Base-by-base conservation (phyloP, 2,113 vertebrate genomes). In the Urocynchramus pylzowi region DNA sequence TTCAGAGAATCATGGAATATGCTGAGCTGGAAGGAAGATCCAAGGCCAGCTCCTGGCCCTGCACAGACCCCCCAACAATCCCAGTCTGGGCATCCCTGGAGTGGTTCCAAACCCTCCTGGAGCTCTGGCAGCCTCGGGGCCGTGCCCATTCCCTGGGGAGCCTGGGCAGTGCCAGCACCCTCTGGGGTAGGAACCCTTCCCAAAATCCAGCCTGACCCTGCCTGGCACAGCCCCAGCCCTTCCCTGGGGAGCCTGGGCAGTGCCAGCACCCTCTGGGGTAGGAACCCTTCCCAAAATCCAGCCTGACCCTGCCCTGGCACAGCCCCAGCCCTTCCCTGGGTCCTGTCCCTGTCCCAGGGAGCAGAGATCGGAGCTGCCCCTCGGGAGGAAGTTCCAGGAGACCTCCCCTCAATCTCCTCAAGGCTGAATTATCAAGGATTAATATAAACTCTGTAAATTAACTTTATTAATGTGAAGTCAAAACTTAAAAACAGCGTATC, bases 261-360 rank as follows among this genome's bases (percentile, higher is more conserved):
- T 64, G 57, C 85, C 42, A 73, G 16, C n/a, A 75, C 13, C 33
- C 28, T 54, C 61, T 35, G 39, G 30, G 59, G 45, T 7, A 35
- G 27, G 10, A 89, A 19, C 41, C 21, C 69, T 42, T 19, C 35
- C 47, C 19, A 8, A 69, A 4, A 13, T 31, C n/a, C 53, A 53
- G 0, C 39, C 39, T 0, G 1, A 53, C 0, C 45, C 39, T 45
- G 0, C 14, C 23, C 61, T 68, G 53, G 1, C 30, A 2, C 53
- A 68, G 45, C 53, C 44, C 16, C 60, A 60, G 53, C 2, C 0
- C 0, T 47, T 7, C 47, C 45, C 8, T 42, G 16, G 20, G 2
- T 16, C 5, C 20, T 76, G 24, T 41, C 20, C 14, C 54, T 54
- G 54, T 31, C 70, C 1, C 47, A 60, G 10, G 33, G 10, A 89